Base-by-base conservation (phyloP, 1,140 invertebrate species). In the Zophobas atratus region DNA sequence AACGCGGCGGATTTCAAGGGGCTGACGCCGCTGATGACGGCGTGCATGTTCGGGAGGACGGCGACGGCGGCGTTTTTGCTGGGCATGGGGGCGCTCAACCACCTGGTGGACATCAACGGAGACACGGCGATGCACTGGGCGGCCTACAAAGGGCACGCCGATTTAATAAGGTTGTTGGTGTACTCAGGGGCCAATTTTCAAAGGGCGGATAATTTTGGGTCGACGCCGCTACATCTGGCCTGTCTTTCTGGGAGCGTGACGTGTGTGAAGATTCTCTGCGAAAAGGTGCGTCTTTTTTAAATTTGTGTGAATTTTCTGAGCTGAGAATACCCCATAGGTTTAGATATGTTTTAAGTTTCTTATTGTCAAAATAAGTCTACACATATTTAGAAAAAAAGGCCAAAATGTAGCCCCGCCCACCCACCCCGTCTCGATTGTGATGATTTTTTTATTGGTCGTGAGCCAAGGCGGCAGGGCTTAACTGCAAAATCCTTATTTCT, bases 91-190 rank as follows among this genome's bases (percentile, higher is more conserved):
- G 6, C 88, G 92, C 87, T 94, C 0, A 93, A 96, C 77, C 92
- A 96, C 84, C 86, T 97, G 1, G 94, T 94, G 2, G 96, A 98
- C 83, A 95, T 96, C 79, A 97, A 97, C 85, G 96, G 96, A 0
- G 96, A 98, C 81, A 97, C 95, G 1, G 96, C 96, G 0, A 87
- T 97, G 2, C 96, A 98, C 82, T 98, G 96, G 96, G 96, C 96
- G 0, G 94, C 94, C 1, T 97, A 97, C 85, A 98, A 98, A 88
- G 96, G 96, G 0, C 94, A 97, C 83, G 91, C 94, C 0, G 96
- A 97, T 82, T 85, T 97, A 60, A 96, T 97, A 80, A 90, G 94
- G 56, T 86, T 98, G 57, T 87, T 98, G n/a, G 96, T 97, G 85
- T 96, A 97, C 84, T 96, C 95, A 74, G 95, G 95, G 1, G 94